These are phyloP conservation scores for Opisthocomus hoazin DNA, from an alignment of 2,113 vertebrate species.

Conservation along the genomic window DNA sequence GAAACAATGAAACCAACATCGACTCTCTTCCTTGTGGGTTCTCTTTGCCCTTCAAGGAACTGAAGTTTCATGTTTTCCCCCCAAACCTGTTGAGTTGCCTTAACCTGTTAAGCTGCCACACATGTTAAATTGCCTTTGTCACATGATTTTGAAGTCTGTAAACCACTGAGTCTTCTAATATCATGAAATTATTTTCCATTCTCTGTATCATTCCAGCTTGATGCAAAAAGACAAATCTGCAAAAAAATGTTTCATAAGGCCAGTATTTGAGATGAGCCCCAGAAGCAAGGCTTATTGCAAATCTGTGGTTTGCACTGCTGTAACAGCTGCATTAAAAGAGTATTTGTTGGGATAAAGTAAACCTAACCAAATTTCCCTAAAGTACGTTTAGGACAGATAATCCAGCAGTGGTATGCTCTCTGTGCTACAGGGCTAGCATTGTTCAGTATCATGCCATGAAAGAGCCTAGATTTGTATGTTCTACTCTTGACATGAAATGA, in stretches of 20 bases:
- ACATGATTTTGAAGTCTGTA: not conserved
- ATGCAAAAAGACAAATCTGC: not conserved
- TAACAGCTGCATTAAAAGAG: not conserved
- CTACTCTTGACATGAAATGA: not conserved
- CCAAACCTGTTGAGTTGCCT: not conserved
- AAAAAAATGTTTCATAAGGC: not conserved
- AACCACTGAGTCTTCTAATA: not conserved
- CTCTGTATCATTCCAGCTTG: not conserved
- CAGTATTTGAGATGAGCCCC: not conserved
- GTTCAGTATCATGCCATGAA: not conserved
- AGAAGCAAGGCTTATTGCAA: not conserved
- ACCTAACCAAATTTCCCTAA: not conserved
- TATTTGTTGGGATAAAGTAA: not conserved
- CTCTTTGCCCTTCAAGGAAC: not conserved
- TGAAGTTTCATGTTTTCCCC: not conserved
- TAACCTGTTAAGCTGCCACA: not conserved
- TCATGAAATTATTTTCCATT: not conserved
- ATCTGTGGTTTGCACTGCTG: not conserved
- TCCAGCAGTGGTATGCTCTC: not conserved
- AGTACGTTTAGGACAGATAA: not conserved
- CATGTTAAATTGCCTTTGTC: not conserved
- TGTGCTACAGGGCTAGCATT: not conserved
- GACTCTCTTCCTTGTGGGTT: not conserved
- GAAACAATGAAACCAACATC: not conserved
- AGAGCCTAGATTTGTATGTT: not conserved